These are phyloP conservation scores for Epizoanthus stellaris DNA, from an alignment of 92 coral and sea anemone species.

Conservation along the genomic window DNA sequence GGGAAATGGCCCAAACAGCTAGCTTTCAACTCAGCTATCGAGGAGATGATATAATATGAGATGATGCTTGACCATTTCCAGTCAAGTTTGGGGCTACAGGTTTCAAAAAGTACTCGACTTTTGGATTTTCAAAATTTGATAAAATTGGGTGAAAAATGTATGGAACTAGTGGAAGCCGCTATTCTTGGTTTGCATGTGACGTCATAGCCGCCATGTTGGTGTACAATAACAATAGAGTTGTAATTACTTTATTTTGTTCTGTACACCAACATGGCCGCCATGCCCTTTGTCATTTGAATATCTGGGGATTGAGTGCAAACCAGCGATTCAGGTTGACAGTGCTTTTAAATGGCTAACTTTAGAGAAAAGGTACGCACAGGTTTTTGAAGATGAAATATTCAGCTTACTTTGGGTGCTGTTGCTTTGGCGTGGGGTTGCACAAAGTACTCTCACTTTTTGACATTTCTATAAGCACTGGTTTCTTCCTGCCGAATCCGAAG, in stretches of 20 bases:
- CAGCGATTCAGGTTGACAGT: not conserved
- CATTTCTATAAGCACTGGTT: slow-evolving; percentile 1
- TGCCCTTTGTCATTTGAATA: too few species aligned
- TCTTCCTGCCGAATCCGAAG: too few species aligned
- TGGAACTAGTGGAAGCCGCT: not conserved
- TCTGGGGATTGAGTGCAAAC: too few species aligned
- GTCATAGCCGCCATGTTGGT: too few species aligned
- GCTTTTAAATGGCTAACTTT: not conserved
- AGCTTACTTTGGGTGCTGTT: not conserved
- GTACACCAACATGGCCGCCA: too few species aligned
- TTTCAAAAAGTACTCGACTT: not conserved
- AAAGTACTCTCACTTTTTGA: slow-evolving; percentile 10
- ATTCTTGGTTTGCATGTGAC: not conserved
- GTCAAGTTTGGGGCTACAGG: too few species aligned
- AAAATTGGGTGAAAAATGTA: slow-evolving; percentile 9
- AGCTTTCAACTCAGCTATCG: too few species aligned
- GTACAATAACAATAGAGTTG: too few species aligned
- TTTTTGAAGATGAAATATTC: not conserved
- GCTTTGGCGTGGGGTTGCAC: slow-evolving; percentile 2
- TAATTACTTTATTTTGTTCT: too few species aligned
- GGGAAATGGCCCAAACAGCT: too few species aligned
- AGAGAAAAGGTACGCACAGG: not conserved
- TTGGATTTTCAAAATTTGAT: not conserved
- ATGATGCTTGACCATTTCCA: too few species aligned
- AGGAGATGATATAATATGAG: too few species aligned